Conservation (phyloP, 2,113 vertebrate genomes). For the Lamprotornis superbus region DNA sequence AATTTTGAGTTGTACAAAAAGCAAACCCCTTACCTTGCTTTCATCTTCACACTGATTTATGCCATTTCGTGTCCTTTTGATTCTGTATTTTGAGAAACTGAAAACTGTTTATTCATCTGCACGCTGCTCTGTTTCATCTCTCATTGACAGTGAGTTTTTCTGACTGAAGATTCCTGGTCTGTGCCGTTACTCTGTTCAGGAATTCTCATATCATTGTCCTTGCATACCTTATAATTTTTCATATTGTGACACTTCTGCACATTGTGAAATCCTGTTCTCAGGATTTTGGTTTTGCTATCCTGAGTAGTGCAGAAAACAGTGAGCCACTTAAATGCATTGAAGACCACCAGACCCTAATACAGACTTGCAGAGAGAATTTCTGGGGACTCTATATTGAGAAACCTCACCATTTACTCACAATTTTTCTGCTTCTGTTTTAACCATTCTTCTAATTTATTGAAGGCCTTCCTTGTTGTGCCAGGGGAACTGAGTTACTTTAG, state of each 20-base stretch:
- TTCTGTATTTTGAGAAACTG: not conserved
- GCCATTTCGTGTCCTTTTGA: not conserved
- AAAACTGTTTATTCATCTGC: not conserved
- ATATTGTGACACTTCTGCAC: not conserved
- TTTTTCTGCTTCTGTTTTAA: not conserved
- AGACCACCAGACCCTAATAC: not conserved
- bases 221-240: not conserved
- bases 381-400: not conserved
- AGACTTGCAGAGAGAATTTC: not conserved
- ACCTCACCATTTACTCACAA: not conserved
- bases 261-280: not conserved
- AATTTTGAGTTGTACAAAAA: not conserved
- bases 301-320: not conserved
- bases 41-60: not conserved
- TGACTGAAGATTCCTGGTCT: not conserved
- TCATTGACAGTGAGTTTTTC: not conserved
- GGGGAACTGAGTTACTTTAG: not conserved
- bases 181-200: not conserved
- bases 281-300: not conserved
- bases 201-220: not conserved
- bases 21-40: not conserved
- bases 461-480: not conserved
- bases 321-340: not conserved
- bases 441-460: not conserved
- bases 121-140: not conserved